phyloP scores from a whole-genome alignment of 2,888 invertebrate genomes.

The Nephrotoma flavescens region DNA sequence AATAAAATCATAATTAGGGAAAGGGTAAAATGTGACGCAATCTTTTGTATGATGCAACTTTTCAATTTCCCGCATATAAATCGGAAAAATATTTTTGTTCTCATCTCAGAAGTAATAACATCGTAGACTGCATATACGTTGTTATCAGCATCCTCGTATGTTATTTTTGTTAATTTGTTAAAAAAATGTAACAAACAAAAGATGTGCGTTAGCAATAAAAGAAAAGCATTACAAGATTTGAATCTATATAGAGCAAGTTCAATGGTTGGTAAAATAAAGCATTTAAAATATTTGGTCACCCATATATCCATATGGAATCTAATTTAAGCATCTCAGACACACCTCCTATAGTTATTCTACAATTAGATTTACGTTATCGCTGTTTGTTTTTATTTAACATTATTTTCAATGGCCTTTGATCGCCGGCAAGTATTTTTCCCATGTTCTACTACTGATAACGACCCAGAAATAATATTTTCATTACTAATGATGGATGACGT shows the following conservation, averaged over 20 bases:
- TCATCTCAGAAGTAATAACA: neutral
- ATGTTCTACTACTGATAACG: neutral
- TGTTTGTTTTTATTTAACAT: neutral
- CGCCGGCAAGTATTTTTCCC: neutral
- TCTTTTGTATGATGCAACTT: neutral
- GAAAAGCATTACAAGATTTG: neutral
- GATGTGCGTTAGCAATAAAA: neutral
- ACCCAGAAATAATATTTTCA: neutral
- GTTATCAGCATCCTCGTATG: neutral
- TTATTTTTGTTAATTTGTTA: neutral
- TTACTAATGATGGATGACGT: neutral
- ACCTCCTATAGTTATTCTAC: neutral
- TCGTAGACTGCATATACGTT: neutral
- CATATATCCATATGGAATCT: neutral
- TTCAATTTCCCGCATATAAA: neutral
- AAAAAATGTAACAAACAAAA: neutral
- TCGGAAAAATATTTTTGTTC: neutral
- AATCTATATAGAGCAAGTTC: neutral
- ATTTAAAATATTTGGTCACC: neutral
- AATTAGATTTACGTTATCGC: neutral
- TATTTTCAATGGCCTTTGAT: neutral
- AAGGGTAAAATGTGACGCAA: neutral
- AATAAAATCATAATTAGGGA: neutral
- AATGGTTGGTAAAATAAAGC: neutral
- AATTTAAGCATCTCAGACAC: neutral